Base-by-base conservation (phyloP, 2,888 invertebrate genomes). In the Imbricaverruca yamaguchii region DNA sequence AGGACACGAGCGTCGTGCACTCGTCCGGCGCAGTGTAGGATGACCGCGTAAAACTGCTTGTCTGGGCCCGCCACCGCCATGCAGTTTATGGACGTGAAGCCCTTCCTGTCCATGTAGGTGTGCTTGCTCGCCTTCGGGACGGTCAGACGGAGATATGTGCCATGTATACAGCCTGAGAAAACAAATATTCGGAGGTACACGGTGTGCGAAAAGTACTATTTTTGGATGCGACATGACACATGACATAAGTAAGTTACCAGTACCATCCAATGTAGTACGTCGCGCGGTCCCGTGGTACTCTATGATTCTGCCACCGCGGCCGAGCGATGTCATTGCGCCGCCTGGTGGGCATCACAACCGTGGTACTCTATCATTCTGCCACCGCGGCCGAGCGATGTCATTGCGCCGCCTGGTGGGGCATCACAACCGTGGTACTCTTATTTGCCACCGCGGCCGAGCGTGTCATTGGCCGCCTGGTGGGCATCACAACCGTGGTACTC, bases 61-160 rank as follows among this genome's bases (percentile, higher is more conserved):
- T 65, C n/a, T n/a, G 65, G 65, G 65, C 65, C 65, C 18, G 65
- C 65, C 21, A 65, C 65, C n/a, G 65, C 65, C 65, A 65, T 65
- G n/a, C 6, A 21, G n/a, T 65, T 65, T 21, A 65, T 9, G 9
- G 65, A 65, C 2, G 65, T 65, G n/a, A 65, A 65, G 21, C n/a
- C 65, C n/a, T 65, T 65, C 7, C 65, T 18, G n/a, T 65, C n/a
- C 65, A 65, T 65, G n/a, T 65, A 65, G 18, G n/a, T 7, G n/a
- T 65, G n/a, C 2, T n/a, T 11, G 10, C n/a, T 6, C 10, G 65
- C 65, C 21, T 11, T n/a, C 21, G 21, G 65, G n/a, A 65, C 65
- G 21, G 65, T 65, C n/a, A 65, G n/a, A n/a, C n/a, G 65, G 8
- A 65, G n/a, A 11, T 65, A n/a, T n/a, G 65, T 65, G 65, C 65